These are phyloP conservation scores for Myopa testacea DNA, from an alignment of 2,888 invertebrate genomes.

Conservation along the genomic window DNA sequence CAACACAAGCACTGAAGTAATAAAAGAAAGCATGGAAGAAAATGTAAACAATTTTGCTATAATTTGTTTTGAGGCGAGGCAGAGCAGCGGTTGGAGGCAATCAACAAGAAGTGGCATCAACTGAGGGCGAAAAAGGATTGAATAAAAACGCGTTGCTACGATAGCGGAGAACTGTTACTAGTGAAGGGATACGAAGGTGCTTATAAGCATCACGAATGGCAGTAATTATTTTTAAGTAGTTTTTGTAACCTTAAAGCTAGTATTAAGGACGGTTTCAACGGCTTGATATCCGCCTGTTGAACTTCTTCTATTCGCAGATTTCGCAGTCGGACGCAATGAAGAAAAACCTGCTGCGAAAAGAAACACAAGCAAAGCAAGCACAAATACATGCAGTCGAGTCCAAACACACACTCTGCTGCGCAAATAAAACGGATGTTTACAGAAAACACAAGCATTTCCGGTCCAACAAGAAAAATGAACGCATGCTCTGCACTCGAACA, in stretches of 20 bases:
- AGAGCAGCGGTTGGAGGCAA: no score
- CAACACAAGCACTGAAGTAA: background rate
- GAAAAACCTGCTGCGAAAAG: no score
- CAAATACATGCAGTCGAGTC: background rate
- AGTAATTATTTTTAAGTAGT: no score
- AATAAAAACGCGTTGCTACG: background rate
- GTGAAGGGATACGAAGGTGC: no score
- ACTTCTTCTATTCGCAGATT: no score
- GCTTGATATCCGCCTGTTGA: background rate
- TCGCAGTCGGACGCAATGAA: no score
- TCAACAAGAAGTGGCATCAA: background rate
- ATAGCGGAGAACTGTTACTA: no score
- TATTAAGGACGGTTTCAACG: no score
- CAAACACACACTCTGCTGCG: background rate
- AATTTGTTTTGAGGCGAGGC: no score
- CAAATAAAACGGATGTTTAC: background rate
- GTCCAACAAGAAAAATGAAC: background rate
- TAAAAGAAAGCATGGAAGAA: background rate
- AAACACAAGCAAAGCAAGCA: background rate
- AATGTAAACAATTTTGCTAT: no score
- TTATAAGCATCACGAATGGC: no score
- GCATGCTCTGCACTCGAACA: background rate
- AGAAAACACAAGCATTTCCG: slow-evolving; percentile 8
- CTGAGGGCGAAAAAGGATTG: background rate
- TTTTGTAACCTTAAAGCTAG: background rate